Evolutionary conservation across 2,113 vertebrate species (phyloP), one percentile per base, ranked within the genome.

Genomic region (Scartelaos histophorus): DNA sequence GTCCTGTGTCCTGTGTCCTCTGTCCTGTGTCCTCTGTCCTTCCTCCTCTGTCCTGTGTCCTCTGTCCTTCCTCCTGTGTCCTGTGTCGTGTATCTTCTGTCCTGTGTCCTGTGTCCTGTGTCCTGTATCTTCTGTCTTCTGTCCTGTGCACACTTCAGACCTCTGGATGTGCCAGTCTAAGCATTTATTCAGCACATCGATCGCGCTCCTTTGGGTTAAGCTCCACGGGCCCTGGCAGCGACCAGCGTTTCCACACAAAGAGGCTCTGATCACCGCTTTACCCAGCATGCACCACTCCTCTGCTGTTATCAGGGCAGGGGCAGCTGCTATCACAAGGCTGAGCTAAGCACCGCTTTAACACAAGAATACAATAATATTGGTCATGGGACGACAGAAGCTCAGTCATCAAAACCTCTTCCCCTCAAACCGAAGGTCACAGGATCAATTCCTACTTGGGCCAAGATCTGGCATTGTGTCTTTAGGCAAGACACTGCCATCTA

Each of bases 171-270:
- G 79, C 83, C 65, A 62, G 67, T 78, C 67, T 77, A 80, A 89
- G 87, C 87, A 76, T 88, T 88, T 85, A 76, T 81, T 82, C 75
- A 69, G 60, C 58, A 45, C 73, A 86, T 86, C 70, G 87, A 89
- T 89, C 84, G 53, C 25, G 35, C 2, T 58, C 46, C 11, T 77
- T 76, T 74, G 45, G 38, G 69, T 64, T 73, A 76, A 66, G 76
- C 74, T 81, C 74, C 66, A 61, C 25, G 54, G 67, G 62, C 66
- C 35, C 67, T 78, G 73, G 71, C 78, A 73, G 45, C 22, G 45
- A 68, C 62, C 24, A 74, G 15, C 68, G 62, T 64, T 71, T 76
- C 74, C 61, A 80, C 65, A 79, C 62, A 80, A 74, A 69, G 58
- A 0, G n/a, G 12, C 73, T 84, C 69, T 51, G 74, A 47, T 75